These are phyloP conservation scores for Choloepus didactylus DNA, from an alignment of 2,797 vertebrate genomes.

Conservation along the genomic window DNA sequence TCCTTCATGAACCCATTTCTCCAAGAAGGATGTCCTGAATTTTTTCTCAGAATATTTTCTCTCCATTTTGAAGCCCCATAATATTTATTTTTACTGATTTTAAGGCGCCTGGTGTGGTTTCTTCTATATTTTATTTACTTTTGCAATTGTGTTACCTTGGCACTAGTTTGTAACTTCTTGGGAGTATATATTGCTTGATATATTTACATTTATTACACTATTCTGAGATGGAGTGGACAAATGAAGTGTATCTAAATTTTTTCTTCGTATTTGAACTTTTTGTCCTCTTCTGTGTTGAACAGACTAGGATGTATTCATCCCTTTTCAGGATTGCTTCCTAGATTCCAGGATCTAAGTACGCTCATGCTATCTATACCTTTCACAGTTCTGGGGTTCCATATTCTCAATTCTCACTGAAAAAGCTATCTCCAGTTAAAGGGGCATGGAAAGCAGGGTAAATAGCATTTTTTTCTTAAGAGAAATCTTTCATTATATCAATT, in stretches of 20 bases:
- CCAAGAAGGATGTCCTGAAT: neutral
- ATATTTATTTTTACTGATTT: neutral
- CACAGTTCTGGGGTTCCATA: neutral
- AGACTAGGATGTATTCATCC: neutral
- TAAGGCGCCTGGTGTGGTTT: neutral
- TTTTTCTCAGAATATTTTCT: neutral
- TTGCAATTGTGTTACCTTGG: neutral
- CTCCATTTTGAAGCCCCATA: neutral
- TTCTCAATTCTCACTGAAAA: neutral
- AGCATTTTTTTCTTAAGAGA: neutral
- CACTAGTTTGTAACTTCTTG: neutral
- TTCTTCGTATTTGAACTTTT: neutral
- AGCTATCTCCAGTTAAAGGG: neutral
- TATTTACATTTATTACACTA: neutral
- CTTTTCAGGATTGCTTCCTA: neutral
- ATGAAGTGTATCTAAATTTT: neutral
- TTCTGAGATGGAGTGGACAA: neutral
- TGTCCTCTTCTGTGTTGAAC: neutral
- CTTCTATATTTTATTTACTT: neutral
- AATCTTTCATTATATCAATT: neutral
- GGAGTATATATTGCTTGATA: neutral
- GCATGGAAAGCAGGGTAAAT: neutral
- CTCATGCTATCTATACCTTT: neutral
- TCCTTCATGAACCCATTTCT: neutral
- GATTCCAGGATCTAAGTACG: neutral